Evolutionary conservation across 2,797 vertebrate species (phyloP).

Genomic region (Phrynocephalus vlangalii): DNA sequence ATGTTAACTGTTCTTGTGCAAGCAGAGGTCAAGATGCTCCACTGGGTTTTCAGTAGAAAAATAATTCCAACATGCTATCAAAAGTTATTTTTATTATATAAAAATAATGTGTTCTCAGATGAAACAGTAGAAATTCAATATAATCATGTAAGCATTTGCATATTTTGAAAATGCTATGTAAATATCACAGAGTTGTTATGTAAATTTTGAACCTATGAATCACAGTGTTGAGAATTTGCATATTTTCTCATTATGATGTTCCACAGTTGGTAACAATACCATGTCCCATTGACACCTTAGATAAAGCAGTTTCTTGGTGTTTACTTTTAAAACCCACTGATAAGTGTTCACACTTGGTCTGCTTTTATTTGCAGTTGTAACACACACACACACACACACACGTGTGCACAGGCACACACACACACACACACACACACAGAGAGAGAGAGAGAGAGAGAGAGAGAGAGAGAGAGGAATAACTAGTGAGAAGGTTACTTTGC

Average conservation of each 20-base stretch:
- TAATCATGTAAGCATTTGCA: slow-evolving; percentile 5
- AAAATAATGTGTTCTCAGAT: neutral
- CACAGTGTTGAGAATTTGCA: slow-evolving; percentile 27
- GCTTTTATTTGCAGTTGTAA: slow-evolving; percentile 1
- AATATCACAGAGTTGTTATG: slow-evolving; percentile 25
- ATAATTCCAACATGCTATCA: neutral
- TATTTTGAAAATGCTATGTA: slow-evolving; percentile 19
- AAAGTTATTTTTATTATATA: neutral
- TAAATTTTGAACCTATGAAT: slow-evolving; percentile 39
- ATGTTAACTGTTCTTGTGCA: neutral
- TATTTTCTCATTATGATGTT: slow-evolving; percentile 44
- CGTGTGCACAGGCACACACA: no score
- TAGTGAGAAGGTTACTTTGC: neutral
- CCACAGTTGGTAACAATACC: slow-evolving; percentile 33
- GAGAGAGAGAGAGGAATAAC: neutral
- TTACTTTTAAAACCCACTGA: slow-evolving; percentile 22
- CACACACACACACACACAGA: no score
- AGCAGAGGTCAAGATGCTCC: neutral
- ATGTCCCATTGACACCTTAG: neutral
- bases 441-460: no score
- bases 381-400: no score
- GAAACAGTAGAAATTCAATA: neutral
- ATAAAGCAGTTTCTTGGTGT: slow-evolving; percentile 39
- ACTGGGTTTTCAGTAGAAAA: neutral
- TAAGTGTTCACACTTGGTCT: neutral